Conservation (phyloP, 2,888 invertebrate species). For the Entomobrya multifasciata region DNA sequence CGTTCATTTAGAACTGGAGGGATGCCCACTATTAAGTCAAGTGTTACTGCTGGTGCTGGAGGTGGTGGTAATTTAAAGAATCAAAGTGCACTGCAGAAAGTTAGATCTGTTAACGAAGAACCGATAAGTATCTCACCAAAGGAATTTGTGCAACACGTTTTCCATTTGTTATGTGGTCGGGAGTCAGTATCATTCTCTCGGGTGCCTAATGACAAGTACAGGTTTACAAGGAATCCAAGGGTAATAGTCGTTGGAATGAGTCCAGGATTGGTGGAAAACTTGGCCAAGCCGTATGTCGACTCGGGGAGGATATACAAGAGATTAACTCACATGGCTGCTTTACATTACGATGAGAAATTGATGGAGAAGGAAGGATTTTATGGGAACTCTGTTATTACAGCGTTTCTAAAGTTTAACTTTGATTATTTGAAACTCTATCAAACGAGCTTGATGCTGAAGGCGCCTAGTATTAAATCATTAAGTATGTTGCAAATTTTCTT, state of each 20-base stretch:
- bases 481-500: slow-evolving; percentile 69
- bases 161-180: slow-evolving; percentile 77
- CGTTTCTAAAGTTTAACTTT: slow-evolving; percentile 74
- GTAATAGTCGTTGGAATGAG: slow-evolving; percentile 76
- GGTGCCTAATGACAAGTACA: slow-evolving; percentile 39
- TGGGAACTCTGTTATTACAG: slow-evolving; percentile 61
- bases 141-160: slow-evolving; percentile 73
- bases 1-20: slow-evolving; percentile 12
- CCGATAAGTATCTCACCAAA: slow-evolving; percentile 55
- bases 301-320: slow-evolving; percentile 71
- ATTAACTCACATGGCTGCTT: slow-evolving; percentile 46
- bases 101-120: slow-evolving; percentile 11
- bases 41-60: not conserved
- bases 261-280: slow-evolving; percentile 71
- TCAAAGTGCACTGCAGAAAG: not conserved
- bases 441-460: slow-evolving; percentile 76
- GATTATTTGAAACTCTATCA: slow-evolving; percentile 77
- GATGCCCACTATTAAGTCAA: not conserved
- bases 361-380: slow-evolving; percentile 38
- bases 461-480: slow-evolving; percentile 66
- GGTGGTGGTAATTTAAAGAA: not conserved
- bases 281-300: slow-evolving; percentile 60
- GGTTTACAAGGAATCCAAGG: slow-evolving; percentile 72
- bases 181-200: slow-evolving; percentile 72
- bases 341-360: slow-evolving; percentile 57